These are phyloP conservation scores for Rhinoptilus africanus DNA, from an alignment of 2,113 vertebrate species.

Conservation along the genomic window DNA sequence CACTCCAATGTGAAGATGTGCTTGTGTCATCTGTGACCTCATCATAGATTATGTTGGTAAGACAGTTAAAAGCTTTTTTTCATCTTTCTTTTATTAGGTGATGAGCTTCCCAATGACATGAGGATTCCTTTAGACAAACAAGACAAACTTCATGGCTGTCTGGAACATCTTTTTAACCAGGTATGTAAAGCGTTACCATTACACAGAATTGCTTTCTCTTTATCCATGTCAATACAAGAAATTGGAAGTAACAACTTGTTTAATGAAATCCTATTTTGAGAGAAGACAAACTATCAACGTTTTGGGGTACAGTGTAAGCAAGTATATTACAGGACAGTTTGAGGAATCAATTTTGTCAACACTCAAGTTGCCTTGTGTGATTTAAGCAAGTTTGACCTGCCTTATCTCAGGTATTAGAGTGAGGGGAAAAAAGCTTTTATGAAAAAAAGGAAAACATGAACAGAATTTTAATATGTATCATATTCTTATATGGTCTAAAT, in stretches of 20 bases:
- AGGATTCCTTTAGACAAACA: constrained; percentile 95
- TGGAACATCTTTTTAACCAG: constrained; percentile 98
- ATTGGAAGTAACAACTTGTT: not conserved
- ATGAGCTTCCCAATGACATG: constrained; percentile 96
- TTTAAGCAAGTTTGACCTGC: not conserved
- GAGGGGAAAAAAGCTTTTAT: not conserved
- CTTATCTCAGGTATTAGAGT: not conserved
- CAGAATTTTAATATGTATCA: not conserved
- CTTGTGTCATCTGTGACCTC: not conserved
- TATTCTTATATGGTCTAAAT: not conserved
- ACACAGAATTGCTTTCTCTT: not conserved
- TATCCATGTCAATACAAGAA: not conserved
- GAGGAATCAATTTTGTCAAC: not conserved
- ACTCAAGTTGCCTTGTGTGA: not conserved
- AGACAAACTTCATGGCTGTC: constrained; percentile 96
- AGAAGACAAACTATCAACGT: not conserved
- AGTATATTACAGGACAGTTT: not conserved
- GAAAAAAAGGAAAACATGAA: not conserved
- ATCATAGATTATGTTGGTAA: not conserved
- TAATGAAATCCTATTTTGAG: not conserved
- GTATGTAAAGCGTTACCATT: constrained; percentile 42
- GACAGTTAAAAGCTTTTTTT: not conserved
- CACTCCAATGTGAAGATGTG: not conserved
- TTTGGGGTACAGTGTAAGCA: not conserved
- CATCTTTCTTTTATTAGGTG: constrained; percentile 72